Base-by-base conservation (phyloP, 2,888 invertebrate genomes). In the Pheosia gnoma region DNA sequence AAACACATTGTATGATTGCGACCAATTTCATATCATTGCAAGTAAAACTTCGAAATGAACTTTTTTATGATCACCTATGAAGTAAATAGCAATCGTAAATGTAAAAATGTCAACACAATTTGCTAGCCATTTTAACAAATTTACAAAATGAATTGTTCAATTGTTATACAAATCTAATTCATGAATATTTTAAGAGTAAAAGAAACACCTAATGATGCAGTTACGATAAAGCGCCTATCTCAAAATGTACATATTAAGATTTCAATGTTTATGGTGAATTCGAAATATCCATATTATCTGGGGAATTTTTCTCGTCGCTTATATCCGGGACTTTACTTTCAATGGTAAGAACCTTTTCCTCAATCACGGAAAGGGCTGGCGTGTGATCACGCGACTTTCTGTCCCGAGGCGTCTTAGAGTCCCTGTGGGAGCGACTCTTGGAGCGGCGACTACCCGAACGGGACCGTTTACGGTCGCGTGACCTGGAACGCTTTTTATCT, bases 201-300 rank as follows among this genome's bases (percentile, higher is more conserved):
- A 51, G 3, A 37, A 52, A 52, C 3, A 53, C 53, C 53, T 59
- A 57, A n/a, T 25, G 25, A 52, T 53, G 25, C 51, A 51, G 6
- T 4, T 8, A 52, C 38, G 36, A 45, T 25, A 25, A 58, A 13
- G 43, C 41, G 58, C 47, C 11, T 47, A 5, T 5, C n/a, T n/a
- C 11, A 5, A 47, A 47, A n/a, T n/a, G 11, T 47, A 9, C n/a
- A 58, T 47, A 47, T 47, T 25, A 25, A 25, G 47, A 47, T 47
- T 52, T 63, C 38, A 68, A 57, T 58, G 65, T 70, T 75, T 94
- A 96, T 60, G 96, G 96, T 63, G 96, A 96, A 88, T 96, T 96
- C 13, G 96, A 96, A 86, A 96, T 96, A 85, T 96, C 96, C 96
- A 96, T 96, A 82, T 96, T 96, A 85, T 96, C 96, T 2, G 95